Percentiles rank a stretch among this genome's conserved stretches.
phyloP scores from a whole-genome alignment of 2,888 invertebrate species.

The Tenthredo livida region DNA sequence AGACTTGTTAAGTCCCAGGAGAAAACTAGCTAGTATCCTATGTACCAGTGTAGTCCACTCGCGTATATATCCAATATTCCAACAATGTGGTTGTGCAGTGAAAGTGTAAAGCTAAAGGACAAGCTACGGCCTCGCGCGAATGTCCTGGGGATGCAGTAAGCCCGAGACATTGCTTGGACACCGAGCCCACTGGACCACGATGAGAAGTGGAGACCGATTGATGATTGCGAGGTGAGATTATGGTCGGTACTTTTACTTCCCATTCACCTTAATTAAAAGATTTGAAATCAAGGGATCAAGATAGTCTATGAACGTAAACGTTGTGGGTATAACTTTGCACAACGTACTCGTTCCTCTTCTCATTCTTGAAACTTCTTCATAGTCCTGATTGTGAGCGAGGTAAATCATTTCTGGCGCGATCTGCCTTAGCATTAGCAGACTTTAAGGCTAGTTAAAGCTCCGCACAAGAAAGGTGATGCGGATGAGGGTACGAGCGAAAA shows the following conservation, averaged over 20 bases:
- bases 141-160: conserved; percentile 28
- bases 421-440: conserved; percentile 1
- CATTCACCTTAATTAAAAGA: background rate
- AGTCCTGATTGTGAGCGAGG: background rate
- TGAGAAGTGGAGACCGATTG: background rate
- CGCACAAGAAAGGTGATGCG: conserved; percentile 8
- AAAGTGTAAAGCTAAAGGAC: conserved; percentile 47
- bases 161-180: background rate
- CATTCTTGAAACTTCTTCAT: background rate
- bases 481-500: conserved; percentile 34
- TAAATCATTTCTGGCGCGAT: conserved; percentile 10
- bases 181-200: conserved; percentile 15
- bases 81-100: conserved; percentile 48
- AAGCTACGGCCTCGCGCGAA: conserved; percentile 33
- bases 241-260: background rate
- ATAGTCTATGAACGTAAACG: background rate
- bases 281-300: background rate
- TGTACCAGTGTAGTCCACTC: background rate
- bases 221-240: background rate
- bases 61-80: conserved; percentile 24
- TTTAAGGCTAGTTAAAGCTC: conserved; percentile 24
- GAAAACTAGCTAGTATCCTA: conserved; percentile 14
- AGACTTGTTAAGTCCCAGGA: background rate
- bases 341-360: background rate
- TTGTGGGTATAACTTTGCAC: background rate